Conservation (phyloP, 2,797 vertebrate species). For the Micrastur ruficollis region DNA sequence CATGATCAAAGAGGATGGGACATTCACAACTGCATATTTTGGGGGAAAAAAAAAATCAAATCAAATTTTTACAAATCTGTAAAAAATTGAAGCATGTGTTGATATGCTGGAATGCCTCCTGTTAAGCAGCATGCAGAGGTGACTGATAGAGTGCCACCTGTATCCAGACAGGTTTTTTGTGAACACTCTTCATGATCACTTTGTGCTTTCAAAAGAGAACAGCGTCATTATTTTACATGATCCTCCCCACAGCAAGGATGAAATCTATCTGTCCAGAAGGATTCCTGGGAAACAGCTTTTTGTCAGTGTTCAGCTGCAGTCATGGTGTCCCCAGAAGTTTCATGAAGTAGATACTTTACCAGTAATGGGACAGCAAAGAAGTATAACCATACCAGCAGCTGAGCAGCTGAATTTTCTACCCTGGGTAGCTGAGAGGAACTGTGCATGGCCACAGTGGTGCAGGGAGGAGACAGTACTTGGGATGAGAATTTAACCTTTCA, state of each 20-base stretch:
- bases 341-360: neutral
- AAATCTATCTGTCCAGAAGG: neutral
- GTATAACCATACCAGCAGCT: neutral
- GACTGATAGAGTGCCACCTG: neutral
- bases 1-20: neutral
- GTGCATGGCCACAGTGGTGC: too few species aligned
- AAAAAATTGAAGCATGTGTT: neutral
- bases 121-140: neutral
- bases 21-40: neutral
- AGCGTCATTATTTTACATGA: neutral
- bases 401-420: neutral
- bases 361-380: neutral
- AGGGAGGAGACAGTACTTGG: neutral
- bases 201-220: neutral
- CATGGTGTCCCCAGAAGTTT: neutral
- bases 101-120: neutral
- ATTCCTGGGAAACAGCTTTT: neutral
- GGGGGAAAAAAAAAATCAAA: neutral
- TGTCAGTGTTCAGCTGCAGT: neutral
- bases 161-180: neutral
- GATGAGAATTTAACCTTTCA: neutral
- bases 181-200: neutral
- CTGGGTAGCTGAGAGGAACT: neutral
- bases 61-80: neutral
- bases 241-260: neutral